Evolutionary conservation across 1,140 invertebrate genomes (phyloP), one percentile per base, ranked within the genome.

Genomic region (Ostrea edulis): DNA sequence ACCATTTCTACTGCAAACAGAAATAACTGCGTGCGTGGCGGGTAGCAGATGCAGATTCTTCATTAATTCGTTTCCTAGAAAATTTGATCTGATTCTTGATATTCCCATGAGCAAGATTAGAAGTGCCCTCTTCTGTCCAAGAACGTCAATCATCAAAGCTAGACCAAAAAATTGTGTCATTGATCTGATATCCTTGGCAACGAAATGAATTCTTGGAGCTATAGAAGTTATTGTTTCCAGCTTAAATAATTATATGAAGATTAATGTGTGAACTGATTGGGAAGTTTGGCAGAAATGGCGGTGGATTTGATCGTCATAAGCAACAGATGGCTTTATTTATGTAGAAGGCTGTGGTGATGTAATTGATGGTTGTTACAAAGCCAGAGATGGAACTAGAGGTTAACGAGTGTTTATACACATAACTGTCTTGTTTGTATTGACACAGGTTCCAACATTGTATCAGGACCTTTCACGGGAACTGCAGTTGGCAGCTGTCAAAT

Each of bases 301-400:
- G 68, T 77, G 14, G 29, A 77, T 77, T 35, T 77, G 68, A 77
- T 77, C 29, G 35, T 11, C 68, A 77, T 25, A 17, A 9, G 25
- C 29, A 35, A 77, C 68, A 77, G 68, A 77, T 77, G 68, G 22
- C 68, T 29, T 25, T 77, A 77, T 77, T 77, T 77, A 77, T 77
- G 25, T 29, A 25, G 68, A 29, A 9, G 68, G 8, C 29, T 29
- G 22, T 62, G 22, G 68, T 77, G 68, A 77, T 77, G 68, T 35
- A 77, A 77, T 77, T 14, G 68, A 14, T 77, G 68, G 68, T 77
- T 25, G 12, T 77, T 77, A 77, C 8, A 14, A 17, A 25, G 17
- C 25, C 8, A 29, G 68, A 77, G 29, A 35, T 25, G 68, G 68
- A 14, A 25, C 22, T 22, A 25, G 68, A 25, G 68, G 68, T 77